Evolutionary conservation across 2,113 vertebrate genomes (phyloP), one percentile per base, ranked within the genome.

Genomic region (Podilymbus podiceps): DNA sequence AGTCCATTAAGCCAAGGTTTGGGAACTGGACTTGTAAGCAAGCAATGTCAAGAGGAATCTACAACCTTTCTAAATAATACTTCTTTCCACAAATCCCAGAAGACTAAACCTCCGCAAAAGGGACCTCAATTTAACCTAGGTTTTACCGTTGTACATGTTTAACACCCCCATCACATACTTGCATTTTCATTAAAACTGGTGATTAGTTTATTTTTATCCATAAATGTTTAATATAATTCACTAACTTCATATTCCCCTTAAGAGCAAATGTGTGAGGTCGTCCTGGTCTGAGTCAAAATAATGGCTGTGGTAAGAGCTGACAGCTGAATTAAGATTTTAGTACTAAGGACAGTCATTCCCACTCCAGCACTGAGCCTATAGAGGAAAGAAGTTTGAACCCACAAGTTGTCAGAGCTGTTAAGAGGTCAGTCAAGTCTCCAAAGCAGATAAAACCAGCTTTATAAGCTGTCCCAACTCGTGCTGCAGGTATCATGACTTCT

Each of bases 271-370:
- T 11, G 25, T 80, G 81, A 96, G 66, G 82, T 91, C 74, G 53
- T 44, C 60, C 87, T 78, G 52, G 35, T 74, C 83, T 55, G 62
- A 87, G 50, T 38, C 40, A 85, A 76, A 94, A 44, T 59, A 93
- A 86, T 11, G 38, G 40, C 33, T 88, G 30, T 92, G 88, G 77
- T 83, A 96, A 93, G 83, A 96, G 56, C 60, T 94, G 80, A 94
- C 79, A 85, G 60, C 42, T 50, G 83, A 93, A 95, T 85, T 68
- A 87, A 88, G 86, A 73, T 94, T 88, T 88, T 68, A 47, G 58
- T 83, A 60, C 53, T 56, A 59, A 30, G 46, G 78, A 60, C 5
- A 93, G 50, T 77, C 82, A 69, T 90, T 94, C 53, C 53, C 72
- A 47, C 31, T 93, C 75, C 75, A 73, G 63, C 78, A 83, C 25